Evolutionary conservation across 2,113 vertebrate species (phyloP).

Genomic region (Murina feae): DNA sequence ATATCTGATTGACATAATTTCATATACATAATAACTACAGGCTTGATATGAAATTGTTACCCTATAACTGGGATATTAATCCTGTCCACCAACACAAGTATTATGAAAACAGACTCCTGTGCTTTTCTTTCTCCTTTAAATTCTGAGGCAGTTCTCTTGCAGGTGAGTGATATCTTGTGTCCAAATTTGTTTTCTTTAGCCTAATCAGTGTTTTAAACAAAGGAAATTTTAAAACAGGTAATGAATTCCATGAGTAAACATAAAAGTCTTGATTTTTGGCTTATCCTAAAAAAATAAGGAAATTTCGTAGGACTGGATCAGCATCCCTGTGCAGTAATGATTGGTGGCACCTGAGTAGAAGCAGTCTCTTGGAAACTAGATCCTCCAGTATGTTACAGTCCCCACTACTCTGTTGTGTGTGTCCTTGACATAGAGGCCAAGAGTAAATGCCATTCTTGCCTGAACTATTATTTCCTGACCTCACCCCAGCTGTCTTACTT

Average conservation of each 20-base stretch:
- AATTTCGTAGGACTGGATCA: background rate
- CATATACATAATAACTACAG: background rate
- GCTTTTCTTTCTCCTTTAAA: background rate
- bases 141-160: background rate
- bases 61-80: background rate
- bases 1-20: slow-evolving; percentile 21
- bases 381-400: background rate
- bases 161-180: background rate
- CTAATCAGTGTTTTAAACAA: background rate
- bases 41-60: background rate
- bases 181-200: background rate
- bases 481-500: background rate
- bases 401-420: background rate
- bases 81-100: background rate
- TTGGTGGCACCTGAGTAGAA: background rate
- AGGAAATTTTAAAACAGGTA: background rate
- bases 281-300: background rate
- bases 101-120: background rate
- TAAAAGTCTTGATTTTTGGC: background rate
- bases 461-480: background rate
- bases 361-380: background rate
- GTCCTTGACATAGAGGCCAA: background rate
- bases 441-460: background rate
- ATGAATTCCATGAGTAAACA: background rate
- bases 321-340: background rate